Conservation (phyloP, 64 coral and sea anemone genomes). For the Porites australiensis region DNA sequence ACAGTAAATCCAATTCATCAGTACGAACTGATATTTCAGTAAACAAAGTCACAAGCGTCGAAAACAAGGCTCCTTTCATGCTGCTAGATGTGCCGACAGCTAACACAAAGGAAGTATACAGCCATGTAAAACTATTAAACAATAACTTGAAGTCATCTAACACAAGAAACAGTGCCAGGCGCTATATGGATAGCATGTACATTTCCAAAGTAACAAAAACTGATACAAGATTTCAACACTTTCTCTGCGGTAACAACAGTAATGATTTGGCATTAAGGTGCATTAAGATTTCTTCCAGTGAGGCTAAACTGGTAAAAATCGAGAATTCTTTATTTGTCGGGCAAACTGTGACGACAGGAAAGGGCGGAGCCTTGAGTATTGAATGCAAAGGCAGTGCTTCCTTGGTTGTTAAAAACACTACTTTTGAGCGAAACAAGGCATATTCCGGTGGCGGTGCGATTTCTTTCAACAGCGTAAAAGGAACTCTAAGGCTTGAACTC, state of each 20-base stretch:
- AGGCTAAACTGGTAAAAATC: not conserved
- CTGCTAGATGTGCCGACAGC: not conserved
- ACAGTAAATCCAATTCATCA: not conserved
- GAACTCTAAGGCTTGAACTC: not conserved
- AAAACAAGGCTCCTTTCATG: constrained; percentile 8
- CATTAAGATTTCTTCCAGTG: not conserved
- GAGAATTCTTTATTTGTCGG: constrained; percentile 26
- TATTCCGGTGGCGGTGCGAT: not conserved
- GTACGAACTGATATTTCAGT: not conserved
- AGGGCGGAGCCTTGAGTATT: constrained; percentile 2
- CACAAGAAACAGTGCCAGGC: not conserved
- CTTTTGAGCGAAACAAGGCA: not conserved
- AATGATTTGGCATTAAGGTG: constrained; percentile 17
- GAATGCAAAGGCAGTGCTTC: not conserved
- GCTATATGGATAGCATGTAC: constrained; percentile 12
- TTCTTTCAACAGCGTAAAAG: not conserved
- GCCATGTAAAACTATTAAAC: not conserved
- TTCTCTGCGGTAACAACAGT: constrained; percentile 34
- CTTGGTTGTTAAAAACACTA: not conserved
- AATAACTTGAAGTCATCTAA: not conserved
- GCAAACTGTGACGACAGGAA: not conserved
- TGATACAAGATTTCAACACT: not conserved
- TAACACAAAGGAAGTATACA: constrained; percentile 26
- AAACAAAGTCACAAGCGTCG: not conserved
- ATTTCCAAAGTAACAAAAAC: not conserved